phyloP scores from a whole-genome alignment of 2,888 invertebrate species.

The Pristionchus japonicus region DNA sequence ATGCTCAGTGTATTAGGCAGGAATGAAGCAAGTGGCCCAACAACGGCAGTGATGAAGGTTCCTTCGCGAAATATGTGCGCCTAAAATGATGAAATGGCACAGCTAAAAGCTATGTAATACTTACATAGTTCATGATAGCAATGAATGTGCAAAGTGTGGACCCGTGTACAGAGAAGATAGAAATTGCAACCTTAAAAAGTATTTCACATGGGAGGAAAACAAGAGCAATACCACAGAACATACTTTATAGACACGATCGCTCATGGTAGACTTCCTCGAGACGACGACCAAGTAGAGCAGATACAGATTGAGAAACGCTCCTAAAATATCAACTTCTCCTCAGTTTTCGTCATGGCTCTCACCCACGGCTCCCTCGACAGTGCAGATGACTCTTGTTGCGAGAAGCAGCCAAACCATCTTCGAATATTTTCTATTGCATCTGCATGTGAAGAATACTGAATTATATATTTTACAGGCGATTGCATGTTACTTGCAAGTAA shows the following conservation, averaged over 20 bases:
- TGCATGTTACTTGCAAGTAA: too few species aligned
- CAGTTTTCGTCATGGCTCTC: background rate
- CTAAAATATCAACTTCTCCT: background rate
- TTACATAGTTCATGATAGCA: background rate
- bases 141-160: background rate
- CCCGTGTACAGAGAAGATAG: background rate
- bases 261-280: background rate
- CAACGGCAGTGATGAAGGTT: background rate
- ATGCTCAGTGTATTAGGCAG: background rate
- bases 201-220: too few species aligned
- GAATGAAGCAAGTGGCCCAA: background rate
- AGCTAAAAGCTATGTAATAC: background rate
- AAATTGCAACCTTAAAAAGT: background rate
- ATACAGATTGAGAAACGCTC: background rate
- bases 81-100: background rate
- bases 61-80: constrained; percentile 19
- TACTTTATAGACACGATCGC: background rate
- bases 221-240: background rate
- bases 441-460: too few species aligned
- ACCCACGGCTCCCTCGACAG: background rate
- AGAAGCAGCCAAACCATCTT: background rate
- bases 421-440: too few species aligned
- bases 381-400: background rate
- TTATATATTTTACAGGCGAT: too few species aligned
- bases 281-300: background rate